Evolutionary conservation across 2,113 vertebrate genomes (phyloP).

Genomic region (Motacilla tschutschensis): DNA sequence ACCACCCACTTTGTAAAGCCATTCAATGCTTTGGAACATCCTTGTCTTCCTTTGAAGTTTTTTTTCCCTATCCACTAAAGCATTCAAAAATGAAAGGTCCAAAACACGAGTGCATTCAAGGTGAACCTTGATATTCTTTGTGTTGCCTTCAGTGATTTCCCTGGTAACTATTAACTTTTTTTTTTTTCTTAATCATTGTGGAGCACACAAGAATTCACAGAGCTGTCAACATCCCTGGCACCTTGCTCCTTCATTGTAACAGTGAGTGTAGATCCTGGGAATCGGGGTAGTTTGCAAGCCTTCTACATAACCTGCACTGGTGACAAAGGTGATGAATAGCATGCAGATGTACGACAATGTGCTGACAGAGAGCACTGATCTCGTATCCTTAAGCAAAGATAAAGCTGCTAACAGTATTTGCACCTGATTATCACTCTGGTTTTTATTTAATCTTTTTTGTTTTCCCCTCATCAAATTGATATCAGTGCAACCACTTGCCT

Average conservation of each 20-base stretch:
- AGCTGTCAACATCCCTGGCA: constrained; percentile 5
- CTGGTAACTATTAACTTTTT: background rate
- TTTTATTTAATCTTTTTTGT: background rate
- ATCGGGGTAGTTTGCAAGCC: background rate
- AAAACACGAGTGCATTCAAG: background rate
- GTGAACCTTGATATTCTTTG: constrained; percentile 10
- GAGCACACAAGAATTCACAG: constrained; percentile 4
- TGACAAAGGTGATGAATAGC: background rate
- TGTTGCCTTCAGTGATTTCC: background rate
- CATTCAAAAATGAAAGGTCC: background rate
- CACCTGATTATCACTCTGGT: background rate
- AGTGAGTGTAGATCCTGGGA: background rate
- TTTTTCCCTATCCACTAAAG: background rate
- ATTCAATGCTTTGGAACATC: constrained; percentile 9
- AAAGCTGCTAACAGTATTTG: background rate
- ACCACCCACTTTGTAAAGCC: constrained; percentile 28
- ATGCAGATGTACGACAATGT: background rate
- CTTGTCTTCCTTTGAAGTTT: background rate
- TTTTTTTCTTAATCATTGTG: background rate
- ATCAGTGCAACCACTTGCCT: background rate
- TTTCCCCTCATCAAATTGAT: fast-evolving
- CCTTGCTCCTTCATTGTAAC: background rate
- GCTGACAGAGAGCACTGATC: background rate
- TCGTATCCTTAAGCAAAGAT: background rate
- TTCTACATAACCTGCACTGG: background rate